A percentile compares a stretch with the other conserved stretches of the same genome.
phyloP scores from a whole-genome alignment of 2,888 invertebrate species.

The Fabriciana adippe region DNA sequence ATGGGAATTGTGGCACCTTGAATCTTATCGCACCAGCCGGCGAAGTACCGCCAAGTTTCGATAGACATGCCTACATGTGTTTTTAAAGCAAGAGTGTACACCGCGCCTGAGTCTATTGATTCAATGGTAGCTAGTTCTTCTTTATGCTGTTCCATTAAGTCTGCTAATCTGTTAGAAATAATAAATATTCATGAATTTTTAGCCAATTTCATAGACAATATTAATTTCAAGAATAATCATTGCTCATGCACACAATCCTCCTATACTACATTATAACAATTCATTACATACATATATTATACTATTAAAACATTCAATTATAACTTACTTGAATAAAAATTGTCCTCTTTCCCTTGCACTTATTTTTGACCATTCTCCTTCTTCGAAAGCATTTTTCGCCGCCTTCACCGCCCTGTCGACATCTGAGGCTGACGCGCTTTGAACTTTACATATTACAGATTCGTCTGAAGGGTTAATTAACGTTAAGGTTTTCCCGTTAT shows the following conservation, averaged over 20 bases:
- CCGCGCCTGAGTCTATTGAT: slow-evolving; percentile 96
- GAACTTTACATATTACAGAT: slow-evolving; percentile 87
- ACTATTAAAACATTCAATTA: background rate
- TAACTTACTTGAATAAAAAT: slow-evolving; percentile 87
- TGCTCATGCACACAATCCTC: background rate
- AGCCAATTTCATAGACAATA: background rate
- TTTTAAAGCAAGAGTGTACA: slow-evolving; percentile 97
- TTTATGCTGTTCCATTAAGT: slow-evolving; percentile 96
- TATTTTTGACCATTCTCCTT: slow-evolving; percentile 96
- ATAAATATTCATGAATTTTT: background rate
- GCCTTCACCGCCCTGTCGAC: slow-evolving; percentile 94
- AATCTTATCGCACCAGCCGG: slow-evolving; percentile 98
- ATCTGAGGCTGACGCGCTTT: slow-evolving; percentile 88
- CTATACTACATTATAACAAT: no score
- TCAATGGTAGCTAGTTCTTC: slow-evolving; percentile 98
- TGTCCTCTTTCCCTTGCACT: slow-evolving; percentile 95
- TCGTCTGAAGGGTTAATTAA: slow-evolving; percentile 94
- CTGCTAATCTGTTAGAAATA: slow-evolving; percentile 86
- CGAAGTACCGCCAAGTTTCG: slow-evolving; percentile 97
- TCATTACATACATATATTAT: no score
- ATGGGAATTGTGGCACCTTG: slow-evolving; percentile 96
- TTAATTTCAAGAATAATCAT: background rate
- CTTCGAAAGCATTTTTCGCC: slow-evolving; percentile 92
- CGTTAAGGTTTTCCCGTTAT: slow-evolving; percentile 83
- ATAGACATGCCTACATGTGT: slow-evolving; percentile 99